phyloP scores from a whole-genome alignment of 2,113 vertebrate species.

The Callorhinus ursinus region DNA sequence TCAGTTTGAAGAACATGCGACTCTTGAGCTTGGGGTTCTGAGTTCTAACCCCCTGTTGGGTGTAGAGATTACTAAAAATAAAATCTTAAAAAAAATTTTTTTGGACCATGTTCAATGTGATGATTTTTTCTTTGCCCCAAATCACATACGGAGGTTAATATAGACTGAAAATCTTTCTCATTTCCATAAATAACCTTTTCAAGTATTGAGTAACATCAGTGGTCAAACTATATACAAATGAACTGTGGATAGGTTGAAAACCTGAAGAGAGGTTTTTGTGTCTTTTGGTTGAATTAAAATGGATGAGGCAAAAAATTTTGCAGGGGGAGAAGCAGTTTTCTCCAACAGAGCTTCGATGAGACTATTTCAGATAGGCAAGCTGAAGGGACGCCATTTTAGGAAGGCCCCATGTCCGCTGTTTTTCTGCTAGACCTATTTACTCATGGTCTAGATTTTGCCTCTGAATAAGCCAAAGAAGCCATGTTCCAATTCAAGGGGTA shows the following conservation, averaged over 20 bases:
- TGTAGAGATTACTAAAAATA: background rate
- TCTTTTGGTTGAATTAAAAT: background rate
- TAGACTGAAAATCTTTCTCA: background rate
- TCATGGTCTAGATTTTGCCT: background rate
- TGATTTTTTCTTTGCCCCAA: background rate
- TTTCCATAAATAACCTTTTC: background rate
- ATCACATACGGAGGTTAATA: background rate
- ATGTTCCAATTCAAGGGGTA: background rate
- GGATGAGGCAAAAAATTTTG: background rate
- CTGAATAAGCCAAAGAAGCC: background rate
- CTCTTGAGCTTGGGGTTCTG: background rate
- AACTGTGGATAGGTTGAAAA: background rate
- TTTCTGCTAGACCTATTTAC: background rate
- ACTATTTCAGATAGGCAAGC: background rate
- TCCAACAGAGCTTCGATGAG: background rate
- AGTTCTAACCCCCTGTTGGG: background rate
- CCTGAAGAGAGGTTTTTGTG: background rate
- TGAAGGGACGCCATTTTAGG: background rate
- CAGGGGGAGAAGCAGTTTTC: background rate
- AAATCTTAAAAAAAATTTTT: background rate
- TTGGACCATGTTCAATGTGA: background rate
- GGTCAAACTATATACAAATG: background rate
- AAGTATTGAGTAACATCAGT: constrained; percentile 1
- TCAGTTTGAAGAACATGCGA: background rate
- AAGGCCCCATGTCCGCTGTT: background rate